Conservation (phyloP, 2,113 vertebrate species). For the Paradoxurus hermaphroditus region DNA sequence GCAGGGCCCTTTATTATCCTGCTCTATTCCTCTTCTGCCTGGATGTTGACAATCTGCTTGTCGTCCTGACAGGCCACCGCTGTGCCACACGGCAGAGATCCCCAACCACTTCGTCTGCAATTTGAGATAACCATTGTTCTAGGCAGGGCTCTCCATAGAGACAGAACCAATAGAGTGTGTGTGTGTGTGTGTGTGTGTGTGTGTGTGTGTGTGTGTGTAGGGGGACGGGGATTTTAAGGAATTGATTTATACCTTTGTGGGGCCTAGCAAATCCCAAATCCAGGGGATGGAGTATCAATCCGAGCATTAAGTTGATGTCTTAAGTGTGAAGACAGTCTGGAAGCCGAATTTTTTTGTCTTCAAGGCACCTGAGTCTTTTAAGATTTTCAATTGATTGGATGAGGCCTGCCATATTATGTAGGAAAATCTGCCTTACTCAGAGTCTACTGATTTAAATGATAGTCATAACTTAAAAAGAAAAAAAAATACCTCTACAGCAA, state of each 20-base stretch:
- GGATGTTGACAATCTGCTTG: not conserved
- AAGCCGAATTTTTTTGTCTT: not conserved
- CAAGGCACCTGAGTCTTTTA: not conserved
- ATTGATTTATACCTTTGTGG: not conserved
- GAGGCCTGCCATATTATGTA: not conserved
- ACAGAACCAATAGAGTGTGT: not conserved
- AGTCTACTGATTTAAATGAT: not conserved
- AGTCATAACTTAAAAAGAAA: not conserved
- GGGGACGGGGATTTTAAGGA: not conserved
- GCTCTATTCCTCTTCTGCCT: not conserved
- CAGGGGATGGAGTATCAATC: not conserved
- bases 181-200: not conserved
- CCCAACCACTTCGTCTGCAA: not conserved
- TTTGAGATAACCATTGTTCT: not conserved
- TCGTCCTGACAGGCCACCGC: not conserved
- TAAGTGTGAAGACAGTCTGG: not conserved
- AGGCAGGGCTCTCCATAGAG: not conserved
- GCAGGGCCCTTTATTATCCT: not conserved
- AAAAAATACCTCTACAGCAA: not conserved
- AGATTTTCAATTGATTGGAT: not conserved
- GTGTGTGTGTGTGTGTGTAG: not conserved
- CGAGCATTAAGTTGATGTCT: not conserved
- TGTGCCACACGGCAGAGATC: not conserved
- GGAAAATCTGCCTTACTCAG: not conserved
- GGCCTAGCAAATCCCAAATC: not conserved